Evolutionary conservation across 2,888 invertebrate genomes (phyloP), one percentile per base, ranked within the genome.

Genomic region (Cheilosia pagana): DNA sequence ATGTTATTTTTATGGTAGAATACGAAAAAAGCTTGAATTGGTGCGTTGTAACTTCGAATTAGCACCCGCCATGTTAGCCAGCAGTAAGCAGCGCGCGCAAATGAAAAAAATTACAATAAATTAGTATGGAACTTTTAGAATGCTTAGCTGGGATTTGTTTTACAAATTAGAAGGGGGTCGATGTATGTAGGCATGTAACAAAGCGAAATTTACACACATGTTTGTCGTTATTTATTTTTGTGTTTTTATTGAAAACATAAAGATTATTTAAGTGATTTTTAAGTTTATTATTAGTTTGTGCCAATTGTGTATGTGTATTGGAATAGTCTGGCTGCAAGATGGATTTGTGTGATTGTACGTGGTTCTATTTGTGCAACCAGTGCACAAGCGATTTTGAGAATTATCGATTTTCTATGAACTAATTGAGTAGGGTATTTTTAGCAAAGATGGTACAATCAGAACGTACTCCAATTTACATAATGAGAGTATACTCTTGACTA

Each of bases 31-130:
- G 70, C 70, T 57, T 71, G 41, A 52, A 16, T 41, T 10, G 16
- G n/a, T 7, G 3, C 3, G 48, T 7, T 12, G 19, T 45, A 35
- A 62, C 28, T 35, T 39, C 23, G 23, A 10, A 43, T 67, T 76
- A 28, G 52, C 41, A 35, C 48, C 28, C n/a, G n/a, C n/a, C 45
- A 68, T 60, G 60, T 70, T 70, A 62, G 3, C 28, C 28, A 28
- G 28, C 35, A 12, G 35, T 35, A 12, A 35, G 48, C 39, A 63
- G 60, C 74, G 74, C 60, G 68, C 75, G 68, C 68, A 70, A 62
- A 35, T 57, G 23, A 63, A 48, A 63, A 48, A 35, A 45, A 67
- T 53, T 65, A 79, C 52, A 79, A 60, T 60, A 71, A 81, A 76
- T 76, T 65, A 52, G 41, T 50, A 76, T 76, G 48, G 23, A 23